Evolutionary conservation across 2,113 vertebrate species (phyloP).

Genomic region (Cichladusa arquata): DNA sequence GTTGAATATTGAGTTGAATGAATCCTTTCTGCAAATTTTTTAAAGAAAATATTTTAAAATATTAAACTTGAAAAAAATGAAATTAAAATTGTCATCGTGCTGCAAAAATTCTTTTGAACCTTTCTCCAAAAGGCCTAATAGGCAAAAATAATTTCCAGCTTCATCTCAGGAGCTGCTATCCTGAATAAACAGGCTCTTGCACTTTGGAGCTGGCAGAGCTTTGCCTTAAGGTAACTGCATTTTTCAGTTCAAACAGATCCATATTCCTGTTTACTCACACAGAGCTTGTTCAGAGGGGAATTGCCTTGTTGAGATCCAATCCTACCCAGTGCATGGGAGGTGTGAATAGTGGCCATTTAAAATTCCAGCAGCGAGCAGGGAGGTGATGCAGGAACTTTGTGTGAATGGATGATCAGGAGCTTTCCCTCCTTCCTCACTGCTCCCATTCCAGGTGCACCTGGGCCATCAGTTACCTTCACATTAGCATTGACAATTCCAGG

Average conservation of each 20-base stretch:
- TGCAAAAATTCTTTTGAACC: not conserved
- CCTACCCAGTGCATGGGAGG: not conserved
- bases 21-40: not conserved
- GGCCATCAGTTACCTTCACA: not conserved
- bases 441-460: not conserved
- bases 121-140: not conserved
- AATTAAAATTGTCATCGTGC: not conserved
- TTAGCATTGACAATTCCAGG: not conserved
- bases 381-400: not conserved
- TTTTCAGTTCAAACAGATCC: constrained; percentile 56
- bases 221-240: constrained; percentile 47
- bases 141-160: constrained; percentile 30
- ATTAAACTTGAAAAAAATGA: too few relatives aligned
- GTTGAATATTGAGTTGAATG: too few relatives aligned
- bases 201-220: constrained; percentile 38
- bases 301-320: constrained; percentile 35
- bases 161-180: constrained; percentile 28
- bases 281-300: constrained; percentile 24
- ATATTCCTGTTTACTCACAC: constrained; percentile 53
- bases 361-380: constrained; percentile 16
- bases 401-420: not conserved
- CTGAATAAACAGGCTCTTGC: not conserved
- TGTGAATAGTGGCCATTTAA: constrained; percentile 10
- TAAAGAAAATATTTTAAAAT: not conserved
- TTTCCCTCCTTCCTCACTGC: not conserved